phyloP scores from a whole-genome alignment of 2,113 vertebrate genomes.

The Ptyas mucosa region DNA sequence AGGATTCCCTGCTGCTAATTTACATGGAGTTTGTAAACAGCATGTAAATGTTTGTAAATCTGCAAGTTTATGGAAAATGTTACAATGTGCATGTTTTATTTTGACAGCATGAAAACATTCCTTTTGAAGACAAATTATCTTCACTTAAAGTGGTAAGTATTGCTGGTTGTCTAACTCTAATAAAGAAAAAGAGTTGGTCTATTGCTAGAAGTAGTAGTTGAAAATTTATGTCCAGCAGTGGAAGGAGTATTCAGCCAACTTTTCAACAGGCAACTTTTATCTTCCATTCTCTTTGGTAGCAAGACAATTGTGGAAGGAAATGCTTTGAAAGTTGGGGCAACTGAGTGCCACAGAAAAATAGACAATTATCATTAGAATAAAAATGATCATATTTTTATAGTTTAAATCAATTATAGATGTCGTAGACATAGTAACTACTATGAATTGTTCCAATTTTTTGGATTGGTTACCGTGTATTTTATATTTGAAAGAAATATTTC shows the following conservation, averaged over 20 bases:
- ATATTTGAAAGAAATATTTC: background rate
- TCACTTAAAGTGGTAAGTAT: slow-evolving; percentile 89
- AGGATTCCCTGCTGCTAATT: background rate
- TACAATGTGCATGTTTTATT: slow-evolving; percentile 17
- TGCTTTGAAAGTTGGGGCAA: background rate
- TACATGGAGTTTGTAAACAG: background rate
- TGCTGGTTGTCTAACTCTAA: background rate
- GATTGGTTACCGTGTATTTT: background rate
- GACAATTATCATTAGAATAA: background rate
- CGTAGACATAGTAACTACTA: background rate
- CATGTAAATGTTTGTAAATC: background rate
- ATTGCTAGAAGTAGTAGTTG: background rate
- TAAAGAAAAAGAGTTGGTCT: background rate
- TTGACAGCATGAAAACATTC: slow-evolving; percentile 90
- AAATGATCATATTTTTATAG: background rate
- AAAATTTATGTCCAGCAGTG: background rate
- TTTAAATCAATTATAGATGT: background rate
- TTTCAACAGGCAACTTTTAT: background rate
- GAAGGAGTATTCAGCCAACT: background rate
- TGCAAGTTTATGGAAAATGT: slow-evolving; percentile 20
- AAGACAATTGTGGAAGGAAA: background rate
- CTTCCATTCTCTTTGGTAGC: background rate
- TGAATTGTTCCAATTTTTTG: background rate
- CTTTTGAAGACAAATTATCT: slow-evolving; percentile 80
- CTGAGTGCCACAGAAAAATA: background rate